Base-by-base conservation (phyloP, 2,888 invertebrate species). In the Disparrhopalites patrizii region DNA sequence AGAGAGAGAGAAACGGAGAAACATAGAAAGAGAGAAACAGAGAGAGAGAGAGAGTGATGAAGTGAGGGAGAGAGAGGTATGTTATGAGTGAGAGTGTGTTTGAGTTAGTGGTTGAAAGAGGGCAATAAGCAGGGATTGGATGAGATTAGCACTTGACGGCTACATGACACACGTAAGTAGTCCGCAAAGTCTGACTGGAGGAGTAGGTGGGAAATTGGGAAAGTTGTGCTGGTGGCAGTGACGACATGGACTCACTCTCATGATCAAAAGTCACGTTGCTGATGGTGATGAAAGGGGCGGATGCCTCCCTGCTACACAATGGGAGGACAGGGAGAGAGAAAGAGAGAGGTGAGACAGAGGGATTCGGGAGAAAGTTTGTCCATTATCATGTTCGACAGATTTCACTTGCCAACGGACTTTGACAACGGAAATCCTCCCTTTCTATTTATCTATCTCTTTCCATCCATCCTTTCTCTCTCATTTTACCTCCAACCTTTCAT, bases 331-430 rank as follows among this genome's bases (percentile, higher is more conserved):
- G n/a, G n/a, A n/a, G n/a, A n/a, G n/a, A n/a, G n/a, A n/a, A n/a
- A n/a, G n/a, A n/a, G n/a, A n/a, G n/a, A n/a, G n/a, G n/a, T n/a
- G n/a, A n/a, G n/a, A n/a, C n/a, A n/a, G n/a, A n/a, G n/a, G n/a
- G n/a, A n/a, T n/a, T n/a, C n/a, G n/a, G 47, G 47, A 47, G 47
- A 47, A 47, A 47, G 47, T 47, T 47, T 47, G 23, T 47, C 47
- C 5, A 47, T 47, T 47, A 47, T 23, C 47, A 23, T 43, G 43
- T 43, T 47, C 47, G 47, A 47, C 47, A 47, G 47, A 47, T 47
- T 47, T 47, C 23, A 47, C 47, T 47, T 47, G 20, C 20, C 47
- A 47, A 23, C 47, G 25, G 47, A 47, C 47, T 7, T 47, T 4
- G 43, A 43, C 43, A 25, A n/a, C 8, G 47, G 25, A n/a, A 20